phyloP scores from a whole-genome alignment of 1,140 invertebrate genomes.

The Ruditapes philippinarum region DNA sequence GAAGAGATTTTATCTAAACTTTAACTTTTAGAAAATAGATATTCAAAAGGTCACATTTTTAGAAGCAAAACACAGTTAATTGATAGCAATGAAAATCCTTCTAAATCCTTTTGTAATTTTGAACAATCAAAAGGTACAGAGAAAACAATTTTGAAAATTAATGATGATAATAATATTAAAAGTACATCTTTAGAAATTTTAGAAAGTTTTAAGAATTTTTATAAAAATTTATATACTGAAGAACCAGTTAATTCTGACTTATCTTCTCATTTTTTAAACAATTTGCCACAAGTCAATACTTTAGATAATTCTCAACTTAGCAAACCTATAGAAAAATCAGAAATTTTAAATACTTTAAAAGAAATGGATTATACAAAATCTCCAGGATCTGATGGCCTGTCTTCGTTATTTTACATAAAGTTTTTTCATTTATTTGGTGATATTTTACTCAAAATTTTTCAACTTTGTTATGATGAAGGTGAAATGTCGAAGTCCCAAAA shows the following conservation, averaged over 20 bases:
- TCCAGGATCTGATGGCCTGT: constrained; percentile 73
- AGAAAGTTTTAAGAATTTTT: constrained; percentile 66
- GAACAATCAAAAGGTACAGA: constrained; percentile 49
- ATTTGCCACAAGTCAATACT: constrained; percentile 63
- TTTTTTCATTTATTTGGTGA: constrained; percentile 69
- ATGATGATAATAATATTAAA: constrained; percentile 15
- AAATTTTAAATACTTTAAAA: constrained; percentile 60
- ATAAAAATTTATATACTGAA: constrained; percentile 67
- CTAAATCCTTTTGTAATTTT: constrained; percentile 60
- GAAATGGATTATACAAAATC: constrained; percentile 67
- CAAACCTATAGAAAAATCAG: constrained; percentile 47
- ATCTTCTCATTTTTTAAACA: constrained; percentile 60
- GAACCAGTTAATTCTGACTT: constrained; percentile 63
- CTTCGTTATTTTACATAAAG: constrained; percentile 70
- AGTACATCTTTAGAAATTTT: constrained; percentile 58
- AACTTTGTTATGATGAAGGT: constrained; percentile 59
- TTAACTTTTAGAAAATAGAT: constrained; percentile 46
- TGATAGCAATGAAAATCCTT: constrained; percentile 66
- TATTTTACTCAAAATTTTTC: constrained; percentile 57
- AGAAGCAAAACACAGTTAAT: constrained; percentile 59
- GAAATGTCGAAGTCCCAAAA: constrained; percentile 64
- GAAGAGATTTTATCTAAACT: constrained; percentile 30
- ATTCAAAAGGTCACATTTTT: constrained; percentile 44
- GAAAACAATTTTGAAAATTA: constrained; percentile 62
- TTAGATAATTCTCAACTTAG: constrained; percentile 47